These are phyloP conservation scores for Timandra comae DNA, from an alignment of 2,888 invertebrate species.

Conservation along the genomic window DNA sequence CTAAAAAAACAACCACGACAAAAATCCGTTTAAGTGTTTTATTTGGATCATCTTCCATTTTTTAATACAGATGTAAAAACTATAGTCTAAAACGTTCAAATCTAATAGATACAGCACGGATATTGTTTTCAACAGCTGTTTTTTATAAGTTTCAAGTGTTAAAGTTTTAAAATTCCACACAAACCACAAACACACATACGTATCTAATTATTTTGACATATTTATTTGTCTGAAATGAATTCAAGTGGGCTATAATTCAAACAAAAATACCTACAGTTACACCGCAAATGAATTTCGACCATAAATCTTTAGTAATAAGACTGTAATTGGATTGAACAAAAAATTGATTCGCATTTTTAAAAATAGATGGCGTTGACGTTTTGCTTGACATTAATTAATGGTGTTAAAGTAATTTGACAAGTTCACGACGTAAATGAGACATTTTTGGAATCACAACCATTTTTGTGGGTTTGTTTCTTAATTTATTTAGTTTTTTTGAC, in stretches of 20 bases:
- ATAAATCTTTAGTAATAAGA: too few species aligned
- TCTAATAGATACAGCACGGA: too few species aligned
- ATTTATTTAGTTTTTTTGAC: background rate
- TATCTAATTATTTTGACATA: slow-evolving; percentile 17
- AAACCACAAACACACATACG: slow-evolving; percentile 7
- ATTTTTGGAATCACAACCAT: slow-evolving; percentile 4
- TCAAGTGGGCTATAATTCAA: slow-evolving; percentile 14
- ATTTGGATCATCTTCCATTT: too few species aligned
- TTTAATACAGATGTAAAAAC: too few species aligned
- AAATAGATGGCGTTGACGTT: slow-evolving; percentile 11
- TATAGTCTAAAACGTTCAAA: too few species aligned
- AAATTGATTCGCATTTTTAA: slow-evolving; percentile 4
- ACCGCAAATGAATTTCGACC: slow-evolving; percentile 3
- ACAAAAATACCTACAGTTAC: slow-evolving; percentile 4
- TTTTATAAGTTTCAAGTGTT: slow-evolving; percentile 2
- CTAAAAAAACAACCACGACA: too few species aligned
- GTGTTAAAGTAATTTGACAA: slow-evolving; percentile 27
- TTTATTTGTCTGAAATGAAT: slow-evolving; percentile 14
- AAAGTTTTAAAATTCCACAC: slow-evolving; percentile 4
- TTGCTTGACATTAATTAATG: slow-evolving; percentile 19
- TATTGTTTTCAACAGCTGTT: slow-evolving; percentile 5
- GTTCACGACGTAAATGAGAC: slow-evolving; percentile 10
- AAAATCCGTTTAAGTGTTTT: too few species aligned
- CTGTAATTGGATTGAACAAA: too few species aligned
- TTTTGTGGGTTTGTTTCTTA: background rate